Evolutionary conservation across 1,140 invertebrate genomes (phyloP), one percentile per base, ranked within the genome.

Genomic region (Drosophila malerkotliana): DNA sequence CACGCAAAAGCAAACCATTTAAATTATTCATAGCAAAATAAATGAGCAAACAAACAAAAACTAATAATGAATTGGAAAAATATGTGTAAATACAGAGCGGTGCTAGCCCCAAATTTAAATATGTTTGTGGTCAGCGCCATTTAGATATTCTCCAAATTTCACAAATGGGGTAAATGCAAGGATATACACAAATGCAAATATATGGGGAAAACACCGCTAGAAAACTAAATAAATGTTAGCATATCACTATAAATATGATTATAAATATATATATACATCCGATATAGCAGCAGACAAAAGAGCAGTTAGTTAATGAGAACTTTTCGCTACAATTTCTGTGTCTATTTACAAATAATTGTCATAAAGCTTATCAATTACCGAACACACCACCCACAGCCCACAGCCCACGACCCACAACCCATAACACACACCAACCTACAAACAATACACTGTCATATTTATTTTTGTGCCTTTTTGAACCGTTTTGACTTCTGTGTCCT

Each of bases 271-370:
- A 61, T 57, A 57, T 37, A 79, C 44, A 79, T 67, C 64, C 64
- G 71, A 74, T 79, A 75, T 64, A 73, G 72, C 54, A 66, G 48
- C 54, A 75, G 69, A 18, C 41, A 34, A 51, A 21, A 37, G 52
- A 72, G 61, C 76, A 76, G 72, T 73, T 81, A 84, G 72, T 78
- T 82, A 66, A 80, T 45, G 41, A 62, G 51, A 63, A 77, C 67
- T 77, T 81, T 82, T 83, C 75, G 79, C 81, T 74, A 85, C 69
- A 75, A 62, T 87, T 82, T 87, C 83, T 82, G 82, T 88, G 82
- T 87, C 82, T 88, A 87, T 78, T 82, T 82, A 71, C 74, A 83
- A 44, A 85, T 87, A 87, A 85, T 69, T 80, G 72, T 80, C 77
- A 77, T 74, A 71, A 69, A 69, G 63, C 44, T 62, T 48, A 68